Conservation (phyloP, 2,797 vertebrate species). For the Pseudomugil gertrudae region DNA sequence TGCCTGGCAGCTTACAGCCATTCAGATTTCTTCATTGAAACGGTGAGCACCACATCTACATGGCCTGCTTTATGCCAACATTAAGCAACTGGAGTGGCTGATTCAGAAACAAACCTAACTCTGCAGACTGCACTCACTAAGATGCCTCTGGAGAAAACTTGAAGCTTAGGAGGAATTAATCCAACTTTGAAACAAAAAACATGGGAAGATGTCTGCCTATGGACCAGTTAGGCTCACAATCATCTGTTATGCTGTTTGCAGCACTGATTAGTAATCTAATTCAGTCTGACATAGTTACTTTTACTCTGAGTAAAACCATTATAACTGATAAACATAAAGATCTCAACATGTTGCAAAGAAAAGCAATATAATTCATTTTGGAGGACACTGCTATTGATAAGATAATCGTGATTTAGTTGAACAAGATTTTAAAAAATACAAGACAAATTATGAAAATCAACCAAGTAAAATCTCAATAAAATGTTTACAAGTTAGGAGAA, state of each 20-base stretch:
- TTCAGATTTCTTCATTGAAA: constrained; percentile 86
- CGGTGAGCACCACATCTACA: constrained; percentile 77
- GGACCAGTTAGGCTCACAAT: constrained; percentile 34
- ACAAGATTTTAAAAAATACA: not conserved
- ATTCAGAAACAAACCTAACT: constrained; percentile 73
- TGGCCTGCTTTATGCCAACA: constrained; percentile 77
- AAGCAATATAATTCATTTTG: constrained; percentile 9
- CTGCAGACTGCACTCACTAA: constrained; percentile 55
- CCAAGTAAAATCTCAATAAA: not conserved
- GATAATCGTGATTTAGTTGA: not conserved
- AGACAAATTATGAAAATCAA: constrained; percentile 1
- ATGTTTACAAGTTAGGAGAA: not conserved
- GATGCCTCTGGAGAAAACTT: constrained; percentile 71
- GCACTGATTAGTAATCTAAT: constrained; percentile 16
- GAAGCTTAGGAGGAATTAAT: constrained; percentile 16
- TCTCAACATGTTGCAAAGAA: constrained; percentile 16
- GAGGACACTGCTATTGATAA: not conserved
- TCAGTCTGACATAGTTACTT: constrained; percentile 31
- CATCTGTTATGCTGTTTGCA: constrained; percentile 29
- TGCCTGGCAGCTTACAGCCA: constrained; percentile 86
- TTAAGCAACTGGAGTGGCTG: constrained; percentile 74
- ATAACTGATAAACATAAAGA: constrained; percentile 3
- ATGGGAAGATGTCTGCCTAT: constrained; percentile 51
- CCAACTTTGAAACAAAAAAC: constrained; percentile 9
- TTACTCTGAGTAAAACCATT: constrained; percentile 32